Evolutionary conservation across 37 sponge, comb jelly and placozoan genomes (phyloP), one percentile per base, ranked within the genome.

Genomic region (Ianthella basta): DNA sequence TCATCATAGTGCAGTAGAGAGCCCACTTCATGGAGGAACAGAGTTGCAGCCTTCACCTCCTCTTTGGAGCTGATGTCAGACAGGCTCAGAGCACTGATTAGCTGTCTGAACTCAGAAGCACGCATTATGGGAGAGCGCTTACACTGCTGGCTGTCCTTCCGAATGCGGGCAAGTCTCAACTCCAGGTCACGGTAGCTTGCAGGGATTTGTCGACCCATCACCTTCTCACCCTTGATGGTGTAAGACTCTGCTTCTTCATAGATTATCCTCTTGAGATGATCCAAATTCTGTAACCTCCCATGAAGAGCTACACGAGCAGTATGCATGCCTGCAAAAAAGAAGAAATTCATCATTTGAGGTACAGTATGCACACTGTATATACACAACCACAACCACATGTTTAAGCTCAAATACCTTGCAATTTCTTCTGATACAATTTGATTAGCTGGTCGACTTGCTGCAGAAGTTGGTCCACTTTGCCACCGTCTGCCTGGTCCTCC

Each of bases 1-100:
- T 91, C 88, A 61, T 91, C 86, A 56, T 86, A 91, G 81, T 91
- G 91, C 27, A 91, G 91, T n/a, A 91, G 34, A 1, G 86, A 50
- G 27, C 91, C 91, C 23, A 84, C 72, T 38, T 91, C 82, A 54
- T 68, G 74, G 24, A 87, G 81, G 50, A 91, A 91, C 23, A 57
- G 50, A 34, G 88, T 84, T n/a, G 85, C 85, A 3, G 80, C 68
- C 32, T 68, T 64, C 37, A 91, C 13, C 72, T 91, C 91, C 3
- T 80, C 86, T 1, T 87, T 82, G 21, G 86, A 55, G 15, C 53
- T 41, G 4, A 85, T 85, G 41, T 84, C 88, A 10, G 80, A 6
- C 20, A 63, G 40, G n/a, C 56, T 61, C 29, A 80, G 85, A 3
- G 60, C 15, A 40, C 68, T 37, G 4, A 85, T 72, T 23, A 91